These are phyloP conservation scores for Sylvicola cinctus DNA, from an alignment of 2,888 invertebrate genomes.

Conservation along the genomic window DNA sequence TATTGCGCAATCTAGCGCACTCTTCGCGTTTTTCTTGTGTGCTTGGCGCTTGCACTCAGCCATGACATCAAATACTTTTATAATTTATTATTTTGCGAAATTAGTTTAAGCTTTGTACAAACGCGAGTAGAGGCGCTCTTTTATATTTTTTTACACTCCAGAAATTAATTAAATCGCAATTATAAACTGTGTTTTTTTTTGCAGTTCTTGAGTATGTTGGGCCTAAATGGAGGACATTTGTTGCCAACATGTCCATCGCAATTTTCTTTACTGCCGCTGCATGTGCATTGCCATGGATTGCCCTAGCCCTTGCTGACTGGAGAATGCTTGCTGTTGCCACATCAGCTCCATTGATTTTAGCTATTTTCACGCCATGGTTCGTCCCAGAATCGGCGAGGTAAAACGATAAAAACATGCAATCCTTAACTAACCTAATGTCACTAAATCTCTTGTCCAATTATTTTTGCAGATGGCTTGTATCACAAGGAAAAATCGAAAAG, in stretches of 20 bases:
- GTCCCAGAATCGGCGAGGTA: constrained; percentile 75
- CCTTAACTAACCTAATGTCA: too few species aligned
- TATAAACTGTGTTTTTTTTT: constrained; percentile 18
- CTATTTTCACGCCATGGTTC: constrained; percentile 49
- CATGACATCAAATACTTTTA: too few species aligned
- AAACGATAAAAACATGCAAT: constrained; percentile 5
- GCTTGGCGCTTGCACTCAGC: too few species aligned
- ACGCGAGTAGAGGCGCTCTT: too few species aligned
- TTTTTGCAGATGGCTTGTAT: constrained; percentile 50
- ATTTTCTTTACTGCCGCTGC: constrained; percentile 70
- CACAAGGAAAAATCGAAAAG: constrained; percentile 63
- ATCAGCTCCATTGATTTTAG: constrained; percentile 53
- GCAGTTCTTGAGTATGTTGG: constrained; percentile 74
- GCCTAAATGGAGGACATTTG: constrained; percentile 75
- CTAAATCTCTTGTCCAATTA: too few species aligned
- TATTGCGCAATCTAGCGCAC: too few species aligned
- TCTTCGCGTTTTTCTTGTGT: too few species aligned
- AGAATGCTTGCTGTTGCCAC: constrained; percentile 52
- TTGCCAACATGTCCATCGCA: constrained; percentile 81
- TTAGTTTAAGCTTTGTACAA: too few species aligned
- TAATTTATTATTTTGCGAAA: too few species aligned
- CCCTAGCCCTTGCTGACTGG: constrained; percentile 63
- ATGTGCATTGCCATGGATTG: constrained; percentile 65
- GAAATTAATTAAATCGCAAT: too few species aligned
- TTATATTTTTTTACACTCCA: too few species aligned